Evolutionary conservation across 2,888 invertebrate genomes (phyloP), one percentile per base, ranked within the genome.

Genomic region (Alloplasta piceator): DNA sequence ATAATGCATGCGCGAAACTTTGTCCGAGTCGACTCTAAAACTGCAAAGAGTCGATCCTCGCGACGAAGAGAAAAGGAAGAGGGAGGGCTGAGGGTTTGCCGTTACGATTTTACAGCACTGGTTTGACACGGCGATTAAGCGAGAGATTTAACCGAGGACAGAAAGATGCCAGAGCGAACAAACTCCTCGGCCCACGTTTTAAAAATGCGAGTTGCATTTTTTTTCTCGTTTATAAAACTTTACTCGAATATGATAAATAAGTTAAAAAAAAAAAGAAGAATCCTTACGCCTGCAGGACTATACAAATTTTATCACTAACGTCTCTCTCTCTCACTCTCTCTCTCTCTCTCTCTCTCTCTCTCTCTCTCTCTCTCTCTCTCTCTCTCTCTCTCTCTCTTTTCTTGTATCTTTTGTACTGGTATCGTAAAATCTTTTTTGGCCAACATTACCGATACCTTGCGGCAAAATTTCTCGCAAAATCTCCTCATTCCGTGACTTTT

Each of bases 101-200:
- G 68, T 80, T 73, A 73, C 77, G 77, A 77, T 80, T 91, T 91
- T 91, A 91, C 90, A 90, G 88, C 90, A 88, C 89, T 88, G 87
- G 90, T 90, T 89, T 90, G 89, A 90, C 90, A 89, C 87, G 90
- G 88, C 91, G 90, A 91, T 92, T 91, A 91, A 91, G 89, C 89
- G 89, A 85, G 84, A 87, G 87, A 89, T 91, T 91, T 92, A 91
- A 91, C 90, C 76, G 72, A 77, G 76, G 68, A 73, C 76, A 41
- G 58, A 68, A 50, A 73, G 10, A 55, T 48, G 74, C 64, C 61
- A 58, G 80, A 50, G 61, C 66, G 64, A 36, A 63, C 63, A 56
- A 68, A 68, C 26, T 76, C 55, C 46, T 61, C 63, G 64, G 12
- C 58, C 56, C 56, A 58, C 58, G 63, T 77, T 56, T 38, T 58